phyloP scores from a whole-genome alignment of 2,888 invertebrate genomes.

The Monochamus alternatus region DNA sequence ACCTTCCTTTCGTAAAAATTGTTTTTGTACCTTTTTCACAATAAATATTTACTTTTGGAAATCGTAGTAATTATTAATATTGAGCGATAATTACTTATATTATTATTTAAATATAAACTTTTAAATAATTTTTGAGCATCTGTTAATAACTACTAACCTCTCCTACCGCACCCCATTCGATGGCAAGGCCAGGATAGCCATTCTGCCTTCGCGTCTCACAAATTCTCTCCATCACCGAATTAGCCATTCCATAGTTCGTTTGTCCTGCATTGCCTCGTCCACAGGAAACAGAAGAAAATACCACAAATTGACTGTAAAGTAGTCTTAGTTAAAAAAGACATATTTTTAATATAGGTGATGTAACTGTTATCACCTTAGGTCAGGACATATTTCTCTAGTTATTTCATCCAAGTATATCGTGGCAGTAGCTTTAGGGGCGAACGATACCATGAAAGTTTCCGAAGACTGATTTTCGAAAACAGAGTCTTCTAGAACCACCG shows the following conservation, averaged over 20 bases:
- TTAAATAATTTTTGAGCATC: too few relatives aligned
- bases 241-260: constrained; percentile 91
- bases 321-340: not conserved
- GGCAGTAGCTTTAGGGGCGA: constrained; percentile 86
- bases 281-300: constrained; percentile 93
- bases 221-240: constrained; percentile 91
- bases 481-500: constrained; percentile 84
- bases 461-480: constrained; percentile 84
- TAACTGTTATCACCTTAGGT: constrained; percentile 51
- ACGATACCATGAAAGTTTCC: constrained; percentile 79
- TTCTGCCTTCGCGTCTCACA: constrained; percentile 81
- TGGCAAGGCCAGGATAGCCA: constrained; percentile 85
- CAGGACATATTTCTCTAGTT: constrained; percentile 57
- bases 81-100: too few relatives aligned
- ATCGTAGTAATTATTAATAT: too few relatives aligned
- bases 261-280: constrained; percentile 94
- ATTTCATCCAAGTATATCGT: constrained; percentile 78
- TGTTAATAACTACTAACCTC: constrained; percentile 72
- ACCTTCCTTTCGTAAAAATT: too few relatives aligned
- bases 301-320: constrained; percentile 80
- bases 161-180: constrained; percentile 95
- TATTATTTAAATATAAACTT: too few relatives aligned
- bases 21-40: too few relatives aligned
- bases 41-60: too few relatives aligned
- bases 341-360: not conserved